These are phyloP conservation scores for Micronycteris hirsuta DNA, from an alignment of 2,113 vertebrate species.

Conservation along the genomic window DNA sequence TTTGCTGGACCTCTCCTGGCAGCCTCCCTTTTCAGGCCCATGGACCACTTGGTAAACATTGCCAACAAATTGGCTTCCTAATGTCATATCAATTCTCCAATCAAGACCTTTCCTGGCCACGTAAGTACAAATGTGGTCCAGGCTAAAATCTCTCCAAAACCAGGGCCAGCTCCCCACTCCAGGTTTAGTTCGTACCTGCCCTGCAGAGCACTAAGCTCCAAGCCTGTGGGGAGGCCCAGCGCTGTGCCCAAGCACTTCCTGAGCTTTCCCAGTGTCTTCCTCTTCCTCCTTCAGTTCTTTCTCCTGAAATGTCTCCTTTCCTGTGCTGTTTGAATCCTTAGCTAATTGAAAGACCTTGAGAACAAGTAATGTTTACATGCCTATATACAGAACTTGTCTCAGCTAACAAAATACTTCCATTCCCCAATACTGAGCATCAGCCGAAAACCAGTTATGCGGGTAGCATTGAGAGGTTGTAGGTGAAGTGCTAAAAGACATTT, in stretches of 20 bases:
- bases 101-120: background rate
- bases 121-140: background rate
- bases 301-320: background rate
- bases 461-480: background rate
- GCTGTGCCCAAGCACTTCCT: background rate
- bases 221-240: rapidly evolving
- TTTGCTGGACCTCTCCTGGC: too few relatives aligned
- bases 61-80: background rate
- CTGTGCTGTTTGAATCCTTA: background rate
- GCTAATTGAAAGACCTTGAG: background rate
- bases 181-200: background rate
- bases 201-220: background rate
- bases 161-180: background rate
- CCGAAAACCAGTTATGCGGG: rapidly evolving
- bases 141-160: background rate
- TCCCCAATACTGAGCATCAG: background rate
- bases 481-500: background rate
- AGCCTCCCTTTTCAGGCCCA: background rate
- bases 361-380: background rate
- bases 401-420: background rate
- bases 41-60: background rate
- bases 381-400: background rate
- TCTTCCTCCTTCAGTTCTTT: background rate
- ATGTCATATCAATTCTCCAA: background rate
- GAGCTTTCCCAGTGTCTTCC: background rate